These are phyloP conservation scores for Acanthochromis polyacanthus DNA, from an alignment of 2,113 vertebrate species.

Conservation along the genomic window DNA sequence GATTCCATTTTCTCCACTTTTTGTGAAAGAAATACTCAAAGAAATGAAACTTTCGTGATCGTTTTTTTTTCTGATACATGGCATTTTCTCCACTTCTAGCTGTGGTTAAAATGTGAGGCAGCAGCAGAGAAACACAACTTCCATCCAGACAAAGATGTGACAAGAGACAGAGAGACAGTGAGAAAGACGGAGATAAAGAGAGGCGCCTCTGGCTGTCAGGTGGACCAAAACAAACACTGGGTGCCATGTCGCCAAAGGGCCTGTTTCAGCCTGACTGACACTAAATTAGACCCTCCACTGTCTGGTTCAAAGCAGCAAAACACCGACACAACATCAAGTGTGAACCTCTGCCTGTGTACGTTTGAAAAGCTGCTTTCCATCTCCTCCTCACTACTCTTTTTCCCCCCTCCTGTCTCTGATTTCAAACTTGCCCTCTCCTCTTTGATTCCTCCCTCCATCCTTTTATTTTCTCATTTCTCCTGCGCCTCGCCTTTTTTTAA, in stretches of 20 bases:
- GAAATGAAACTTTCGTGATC: too few species aligned
- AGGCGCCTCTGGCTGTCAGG: slow-evolving; percentile 46
- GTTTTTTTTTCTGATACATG: too few species aligned
- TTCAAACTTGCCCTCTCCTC: slow-evolving; percentile 3
- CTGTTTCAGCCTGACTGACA: slow-evolving; percentile 48
- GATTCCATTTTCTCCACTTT: too few species aligned
- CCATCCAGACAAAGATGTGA: slow-evolving; percentile 42
- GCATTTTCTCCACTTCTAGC: too few species aligned
- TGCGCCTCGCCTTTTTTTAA: background rate
- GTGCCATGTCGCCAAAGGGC: slow-evolving; percentile 49
- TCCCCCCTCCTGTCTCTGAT: slow-evolving; percentile 3
- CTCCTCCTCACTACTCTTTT: background rate
- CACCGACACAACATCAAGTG: slow-evolving; percentile 42
- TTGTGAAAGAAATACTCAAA: too few species aligned
- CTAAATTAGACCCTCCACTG: slow-evolving; percentile 54
- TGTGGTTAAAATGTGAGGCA: too few species aligned
- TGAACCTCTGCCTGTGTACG: slow-evolving; percentile 18
- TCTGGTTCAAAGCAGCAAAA: slow-evolving; percentile 52
- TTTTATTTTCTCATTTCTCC: slow-evolving; percentile 2
- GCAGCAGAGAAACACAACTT: slow-evolving; percentile 6
- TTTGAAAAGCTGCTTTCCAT: slow-evolving; percentile 9
- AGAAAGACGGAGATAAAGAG: slow-evolving; percentile 54
- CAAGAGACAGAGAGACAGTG: slow-evolving; percentile 27
- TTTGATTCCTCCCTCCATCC: slow-evolving; percentile 24
- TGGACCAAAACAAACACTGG: slow-evolving; percentile 64